Conservation (phyloP, 2,888 invertebrate species). For the Cataglyphis cursor region DNA sequence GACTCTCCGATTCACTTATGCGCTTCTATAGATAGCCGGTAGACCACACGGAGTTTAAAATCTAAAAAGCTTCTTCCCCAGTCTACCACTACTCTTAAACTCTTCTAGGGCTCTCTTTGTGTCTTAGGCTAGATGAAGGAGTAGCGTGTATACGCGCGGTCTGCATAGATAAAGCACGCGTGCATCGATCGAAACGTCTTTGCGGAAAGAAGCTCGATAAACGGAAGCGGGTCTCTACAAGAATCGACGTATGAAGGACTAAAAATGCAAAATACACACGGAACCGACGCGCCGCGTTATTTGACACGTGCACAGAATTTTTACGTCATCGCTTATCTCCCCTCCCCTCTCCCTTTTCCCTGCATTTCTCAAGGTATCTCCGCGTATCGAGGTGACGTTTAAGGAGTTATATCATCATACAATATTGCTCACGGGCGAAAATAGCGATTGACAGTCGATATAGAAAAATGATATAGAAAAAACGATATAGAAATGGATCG, state of each 20-base stretch:
- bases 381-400: neutral
- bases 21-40: constrained; percentile 50
- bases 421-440: neutral
- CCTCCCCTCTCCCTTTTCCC: neutral
- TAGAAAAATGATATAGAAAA: neutral
- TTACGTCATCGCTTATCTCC: neutral
- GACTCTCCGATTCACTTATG: constrained; percentile 43
- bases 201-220: constrained; percentile 26
- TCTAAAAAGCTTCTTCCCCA: constrained; percentile 19
- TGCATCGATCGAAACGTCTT: constrained; percentile 31
- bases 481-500: constrained; percentile 28
- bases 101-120: constrained; percentile 48
- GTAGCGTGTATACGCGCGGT: neutral
- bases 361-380: neutral
- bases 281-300: neutral
- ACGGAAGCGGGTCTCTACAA: constrained; percentile 31
- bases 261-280: constrained; percentile 34
- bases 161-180: constrained; percentile 19
- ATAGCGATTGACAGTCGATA: constrained; percentile 15
- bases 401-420: neutral
- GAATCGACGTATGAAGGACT: constrained; percentile 41
- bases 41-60: constrained; percentile 55
- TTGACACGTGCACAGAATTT: constrained; percentile 31
- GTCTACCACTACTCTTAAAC: constrained; percentile 41
- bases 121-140: neutral